phyloP scores from a whole-genome alignment of 1,140 invertebrate genomes.

The Temnothorax curvispinosus region DNA sequence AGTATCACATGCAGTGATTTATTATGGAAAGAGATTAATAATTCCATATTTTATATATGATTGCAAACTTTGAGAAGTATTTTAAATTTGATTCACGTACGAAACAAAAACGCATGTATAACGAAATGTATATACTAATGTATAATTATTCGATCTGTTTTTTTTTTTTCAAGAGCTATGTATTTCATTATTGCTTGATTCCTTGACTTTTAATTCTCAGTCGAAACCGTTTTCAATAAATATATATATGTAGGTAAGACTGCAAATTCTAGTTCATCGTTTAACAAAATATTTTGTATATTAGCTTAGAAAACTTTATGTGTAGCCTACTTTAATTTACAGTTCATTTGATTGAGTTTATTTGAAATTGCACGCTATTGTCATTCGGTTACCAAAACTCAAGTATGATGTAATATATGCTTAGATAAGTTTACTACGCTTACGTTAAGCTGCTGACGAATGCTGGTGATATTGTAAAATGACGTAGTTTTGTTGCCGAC shows the following conservation, averaged over 20 bases:
- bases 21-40: constrained; percentile 1
- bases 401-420: constrained; percentile 28
- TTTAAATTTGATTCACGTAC: constrained; percentile 5
- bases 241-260: not conserved
- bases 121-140: constrained; percentile 22
- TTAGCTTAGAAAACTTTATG: constrained; percentile 6
- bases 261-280: constrained; percentile 19
- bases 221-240: not conserved
- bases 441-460: constrained; percentile 30
- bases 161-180: not conserved
- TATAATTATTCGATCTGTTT: not conserved
- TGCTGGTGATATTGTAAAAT: constrained; percentile 41
- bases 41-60: constrained; percentile 15
- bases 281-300: constrained; percentile 16
- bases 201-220: not conserved
- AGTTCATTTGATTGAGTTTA: constrained; percentile 3
- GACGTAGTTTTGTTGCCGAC: constrained; percentile 52
- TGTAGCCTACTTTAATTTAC: constrained; percentile 22
- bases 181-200: not conserved
- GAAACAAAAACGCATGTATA: not conserved
- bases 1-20: not conserved
- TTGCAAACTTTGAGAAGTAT: constrained; percentile 4
- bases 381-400: constrained; percentile 25
- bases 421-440: constrained; percentile 13
- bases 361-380: not conserved